phyloP scores from a whole-genome alignment of 2,888 invertebrate species.

The Epinotia nisella region DNA sequence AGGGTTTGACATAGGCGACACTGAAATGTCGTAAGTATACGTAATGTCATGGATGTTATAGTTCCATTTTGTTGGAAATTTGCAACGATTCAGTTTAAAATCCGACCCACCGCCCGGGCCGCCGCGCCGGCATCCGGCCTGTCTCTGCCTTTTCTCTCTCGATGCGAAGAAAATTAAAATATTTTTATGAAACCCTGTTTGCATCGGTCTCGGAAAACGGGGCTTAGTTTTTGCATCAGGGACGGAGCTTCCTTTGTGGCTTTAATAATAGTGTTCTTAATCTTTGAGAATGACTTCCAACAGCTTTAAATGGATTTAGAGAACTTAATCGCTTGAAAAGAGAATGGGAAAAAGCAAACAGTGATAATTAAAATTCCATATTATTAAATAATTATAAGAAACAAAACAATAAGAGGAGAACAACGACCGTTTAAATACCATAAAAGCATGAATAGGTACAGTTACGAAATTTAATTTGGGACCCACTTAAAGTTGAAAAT shows the following conservation, averaged over 20 bases:
- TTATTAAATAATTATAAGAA: neutral
- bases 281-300: constrained; percentile 28
- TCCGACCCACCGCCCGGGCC: constrained; percentile 7
- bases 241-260: constrained; percentile 38
- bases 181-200: constrained; percentile 41
- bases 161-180: constrained; percentile 43
- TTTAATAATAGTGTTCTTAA: constrained; percentile 43
- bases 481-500: too few relatives aligned
- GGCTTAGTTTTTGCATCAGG: constrained; percentile 39
- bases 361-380: neutral
- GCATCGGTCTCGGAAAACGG: constrained; percentile 33
- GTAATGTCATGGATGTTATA: neutral
- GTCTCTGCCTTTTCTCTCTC: constrained; percentile 37
- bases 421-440: too few relatives aligned
- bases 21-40: constrained; percentile 9
- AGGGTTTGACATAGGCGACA: neutral
- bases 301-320: constrained; percentile 24
- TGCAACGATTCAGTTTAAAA: constrained; percentile 38
- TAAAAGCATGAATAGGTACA: too few relatives aligned
- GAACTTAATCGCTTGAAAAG: constrained; percentile 9
- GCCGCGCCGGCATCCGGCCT: constrained; percentile 32
- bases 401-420: neutral
- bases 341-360: neutral
- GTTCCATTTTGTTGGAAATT: constrained; percentile 22
- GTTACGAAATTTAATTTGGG: too few relatives aligned